These are phyloP conservation scores for Aphodius sticticus DNA, from an alignment of 2,888 invertebrate species.

Conservation along the genomic window DNA sequence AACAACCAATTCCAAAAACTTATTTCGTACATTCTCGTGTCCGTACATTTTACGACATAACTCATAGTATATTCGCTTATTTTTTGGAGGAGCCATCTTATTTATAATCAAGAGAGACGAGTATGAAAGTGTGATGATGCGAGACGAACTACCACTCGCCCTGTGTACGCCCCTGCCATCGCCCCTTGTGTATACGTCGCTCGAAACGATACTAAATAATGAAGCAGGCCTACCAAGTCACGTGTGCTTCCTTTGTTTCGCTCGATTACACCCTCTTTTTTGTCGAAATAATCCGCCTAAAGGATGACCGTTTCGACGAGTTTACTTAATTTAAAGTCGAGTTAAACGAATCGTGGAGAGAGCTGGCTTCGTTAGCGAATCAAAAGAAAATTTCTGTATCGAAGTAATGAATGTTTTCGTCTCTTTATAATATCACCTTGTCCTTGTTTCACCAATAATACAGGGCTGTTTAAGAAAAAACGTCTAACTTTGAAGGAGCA, in stretches of 20 bases:
- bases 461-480: no score
- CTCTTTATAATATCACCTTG: no score
- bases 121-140: not conserved
- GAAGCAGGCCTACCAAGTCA: not conserved
- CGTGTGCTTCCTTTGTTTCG: not conserved
- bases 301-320: not conserved
- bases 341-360: not conserved
- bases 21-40: not conserved
- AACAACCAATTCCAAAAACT: not conserved
- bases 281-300: not conserved
- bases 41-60: not conserved
- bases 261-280: not conserved
- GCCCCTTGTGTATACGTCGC: not conserved
- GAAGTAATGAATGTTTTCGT: no score
- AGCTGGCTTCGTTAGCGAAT: no score
- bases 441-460: no score
- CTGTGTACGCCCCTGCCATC: not conserved
- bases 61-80: constrained; percentile 4
- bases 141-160: not conserved
- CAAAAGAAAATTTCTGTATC: no score
- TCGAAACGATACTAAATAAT: not conserved
- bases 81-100: not conserved
- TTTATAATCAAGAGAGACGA: not conserved
- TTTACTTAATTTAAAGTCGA: not conserved
- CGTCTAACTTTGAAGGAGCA: no score